Evolutionary conservation across 2,797 vertebrate genomes (phyloP), one percentile per base, ranked within the genome.

Genomic region (Acanthurus leucopareius): DNA sequence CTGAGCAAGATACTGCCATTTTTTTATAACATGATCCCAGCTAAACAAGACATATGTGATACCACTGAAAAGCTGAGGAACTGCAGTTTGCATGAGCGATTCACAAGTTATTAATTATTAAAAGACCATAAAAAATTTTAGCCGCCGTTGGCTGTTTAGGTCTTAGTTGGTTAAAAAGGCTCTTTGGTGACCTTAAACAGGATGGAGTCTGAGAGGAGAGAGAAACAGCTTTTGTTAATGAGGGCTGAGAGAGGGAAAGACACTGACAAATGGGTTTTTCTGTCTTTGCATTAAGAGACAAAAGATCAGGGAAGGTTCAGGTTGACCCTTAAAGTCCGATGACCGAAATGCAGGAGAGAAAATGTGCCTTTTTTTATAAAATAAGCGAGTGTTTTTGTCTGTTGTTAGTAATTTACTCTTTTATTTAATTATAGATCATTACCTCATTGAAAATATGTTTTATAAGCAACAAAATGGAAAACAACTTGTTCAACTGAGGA

Each of bases 121-220:
- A 25, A 25, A 25, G n/a, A 25, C 25, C 25, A 25, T 25, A 25
- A 25, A 25, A 25, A 25, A 25, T 3, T 25, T 25, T 25, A 25
- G 25, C 25, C 25, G 25, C 25, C 25, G 3, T 2, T 25, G 25
- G 25, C 25, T 25, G 25, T 25, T 25, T 25, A 25, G 25, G 25
- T 25, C 25, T 25, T 25, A 25, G 25, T 25, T 25, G 25, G 25
- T 25, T 25, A 25, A 11, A 73, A 69, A 64, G 61, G 66, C 61
- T 77, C 58, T 35, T 48, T 11, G 32, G 69, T 63, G 73, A 59
- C 70, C 65, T 71, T 65, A 51, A 38, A 10, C 40, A 47, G 1
- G 75, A 15, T 13, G 38, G 61, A 67, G 71, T 49, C 42, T 16
- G 19, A 35, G 42, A 9, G 4, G 51, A 63, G 22, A 54, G 60